Evolutionary conservation across 1,140 invertebrate species (phyloP).

Genomic region (Drosophila kepulauana): DNA sequence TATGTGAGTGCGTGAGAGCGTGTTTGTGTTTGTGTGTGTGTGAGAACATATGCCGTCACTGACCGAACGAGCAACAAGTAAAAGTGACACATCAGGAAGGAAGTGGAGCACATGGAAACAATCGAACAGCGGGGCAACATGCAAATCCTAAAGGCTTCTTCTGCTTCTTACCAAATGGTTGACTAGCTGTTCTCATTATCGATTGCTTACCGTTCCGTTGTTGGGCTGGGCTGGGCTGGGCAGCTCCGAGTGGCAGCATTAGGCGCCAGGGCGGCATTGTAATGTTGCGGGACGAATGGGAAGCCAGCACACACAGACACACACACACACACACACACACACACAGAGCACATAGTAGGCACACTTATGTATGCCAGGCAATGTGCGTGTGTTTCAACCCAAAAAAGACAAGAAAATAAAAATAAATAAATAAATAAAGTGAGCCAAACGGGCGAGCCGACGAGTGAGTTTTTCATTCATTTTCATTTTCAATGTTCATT

Average conservation of each 20-base stretch:
- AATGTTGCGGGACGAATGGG: not conserved
- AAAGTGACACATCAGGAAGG: slow-evolving; percentile 40
- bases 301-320: slow-evolving; percentile 7
- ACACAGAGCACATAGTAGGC: too few species aligned
- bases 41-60: slow-evolving; percentile 30
- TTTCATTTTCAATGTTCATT: slow-evolving; percentile 56
- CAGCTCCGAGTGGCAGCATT: not conserved
- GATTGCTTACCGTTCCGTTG: slow-evolving; percentile 35
- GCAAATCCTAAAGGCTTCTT: slow-evolving; percentile 27
- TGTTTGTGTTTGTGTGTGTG: slow-evolving; percentile 1
- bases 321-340: not conserved
- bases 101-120: slow-evolving; percentile 9
- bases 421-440: slow-evolving; percentile 2
- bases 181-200: slow-evolving; percentile 35
- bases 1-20: slow-evolving; percentile 1
- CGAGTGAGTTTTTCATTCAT: slow-evolving; percentile 26
- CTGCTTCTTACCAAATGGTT: slow-evolving; percentile 11
- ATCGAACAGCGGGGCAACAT: not conserved
- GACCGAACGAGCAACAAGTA: slow-evolving; percentile 42
- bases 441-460: slow-evolving; percentile 1
- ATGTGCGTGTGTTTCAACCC: not conserved
- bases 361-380: not conserved
- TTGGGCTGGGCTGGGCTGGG: too few species aligned
- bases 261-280: slow-evolving; percentile 19
- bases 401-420: slow-evolving; percentile 9